These are phyloP conservation scores for Probaryconus sp. DNA, from an alignment of 1,140 invertebrate genomes.

Conservation along the genomic window DNA sequence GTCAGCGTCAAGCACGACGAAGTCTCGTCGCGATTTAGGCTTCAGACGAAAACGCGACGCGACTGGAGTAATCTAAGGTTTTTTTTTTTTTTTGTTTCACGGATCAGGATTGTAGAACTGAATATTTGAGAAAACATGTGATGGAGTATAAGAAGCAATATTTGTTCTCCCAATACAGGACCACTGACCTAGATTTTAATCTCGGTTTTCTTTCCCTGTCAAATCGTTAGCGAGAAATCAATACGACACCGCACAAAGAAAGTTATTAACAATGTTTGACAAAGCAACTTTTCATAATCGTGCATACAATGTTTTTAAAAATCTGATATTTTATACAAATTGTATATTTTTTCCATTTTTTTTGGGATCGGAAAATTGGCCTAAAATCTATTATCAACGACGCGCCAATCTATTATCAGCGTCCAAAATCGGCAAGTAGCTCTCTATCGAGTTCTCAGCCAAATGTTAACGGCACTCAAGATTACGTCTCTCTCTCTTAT, in stretches of 20 bases:
- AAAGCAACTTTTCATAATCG: no score
- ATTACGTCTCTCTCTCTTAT: slow-evolving; percentile 18
- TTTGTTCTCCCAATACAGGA: background rate
- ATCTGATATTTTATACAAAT: no score
- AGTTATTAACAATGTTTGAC: no score
- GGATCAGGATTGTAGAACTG: slow-evolving; percentile 11
- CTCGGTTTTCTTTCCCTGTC: slow-evolving; percentile 38
- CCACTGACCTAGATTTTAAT: slow-evolving; percentile 31
- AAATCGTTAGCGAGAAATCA: slow-evolving; percentile 39
- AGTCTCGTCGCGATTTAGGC: slow-evolving; percentile 14
- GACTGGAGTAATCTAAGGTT: background rate
- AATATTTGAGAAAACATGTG: background rate
- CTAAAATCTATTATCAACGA: no score
- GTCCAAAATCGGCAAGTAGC: slow-evolving; percentile 34
- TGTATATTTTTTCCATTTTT: no score
- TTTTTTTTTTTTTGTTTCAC: background rate
- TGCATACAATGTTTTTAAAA: no score
- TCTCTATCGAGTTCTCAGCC: slow-evolving; percentile 14
- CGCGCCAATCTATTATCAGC: no score
- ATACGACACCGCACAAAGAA: no score
- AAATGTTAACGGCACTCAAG: slow-evolving; percentile 24
- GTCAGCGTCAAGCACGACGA: slow-evolving; percentile 25
- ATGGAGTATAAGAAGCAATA: no score
- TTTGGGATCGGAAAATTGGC: no score
- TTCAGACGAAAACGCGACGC: slow-evolving; percentile 17